Evolutionary conservation across 2,113 vertebrate genomes (phyloP).

Genomic region (Dinomys branickii): DNA sequence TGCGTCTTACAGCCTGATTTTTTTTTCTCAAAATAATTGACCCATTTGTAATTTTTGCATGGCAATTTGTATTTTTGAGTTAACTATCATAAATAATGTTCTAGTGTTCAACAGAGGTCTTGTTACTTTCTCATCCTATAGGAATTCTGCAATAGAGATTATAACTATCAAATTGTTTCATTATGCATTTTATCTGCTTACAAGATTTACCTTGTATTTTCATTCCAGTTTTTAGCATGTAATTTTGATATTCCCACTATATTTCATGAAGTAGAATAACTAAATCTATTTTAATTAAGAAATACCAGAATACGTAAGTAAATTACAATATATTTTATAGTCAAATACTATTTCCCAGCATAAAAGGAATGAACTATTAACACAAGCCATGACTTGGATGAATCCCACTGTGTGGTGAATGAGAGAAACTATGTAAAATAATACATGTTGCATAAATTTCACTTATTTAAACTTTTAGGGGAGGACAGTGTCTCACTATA

Average conservation of each 20-base stretch:
- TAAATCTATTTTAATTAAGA: neutral
- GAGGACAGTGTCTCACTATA: too few relatives aligned
- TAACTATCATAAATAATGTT: neutral
- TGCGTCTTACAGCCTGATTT: neutral
- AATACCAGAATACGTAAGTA: neutral
- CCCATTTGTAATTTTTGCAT: neutral
- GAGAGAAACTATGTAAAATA: conserved; percentile 38
- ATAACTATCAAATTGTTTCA: neutral
- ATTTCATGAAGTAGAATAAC: neutral
- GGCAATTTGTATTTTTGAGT: conserved; percentile 2
- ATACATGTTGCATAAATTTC: neutral
- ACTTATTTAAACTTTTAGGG: neutral
- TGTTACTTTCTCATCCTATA: neutral
- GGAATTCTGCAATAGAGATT: neutral
- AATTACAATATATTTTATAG: neutral
- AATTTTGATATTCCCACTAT: neutral
- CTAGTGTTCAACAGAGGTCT: neutral
- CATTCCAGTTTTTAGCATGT: neutral
- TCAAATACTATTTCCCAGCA: neutral
- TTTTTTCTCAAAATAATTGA: neutral
- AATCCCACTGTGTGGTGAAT: neutral
- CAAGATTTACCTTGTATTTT: neutral
- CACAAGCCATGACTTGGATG: neutral
- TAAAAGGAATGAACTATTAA: neutral
- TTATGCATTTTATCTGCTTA: neutral